A percentile compares a stretch with the other conserved stretches of the same genome.
Conservation (phyloP, 2,797 vertebrate species). For the Melanotaenia pygmaea region DNA sequence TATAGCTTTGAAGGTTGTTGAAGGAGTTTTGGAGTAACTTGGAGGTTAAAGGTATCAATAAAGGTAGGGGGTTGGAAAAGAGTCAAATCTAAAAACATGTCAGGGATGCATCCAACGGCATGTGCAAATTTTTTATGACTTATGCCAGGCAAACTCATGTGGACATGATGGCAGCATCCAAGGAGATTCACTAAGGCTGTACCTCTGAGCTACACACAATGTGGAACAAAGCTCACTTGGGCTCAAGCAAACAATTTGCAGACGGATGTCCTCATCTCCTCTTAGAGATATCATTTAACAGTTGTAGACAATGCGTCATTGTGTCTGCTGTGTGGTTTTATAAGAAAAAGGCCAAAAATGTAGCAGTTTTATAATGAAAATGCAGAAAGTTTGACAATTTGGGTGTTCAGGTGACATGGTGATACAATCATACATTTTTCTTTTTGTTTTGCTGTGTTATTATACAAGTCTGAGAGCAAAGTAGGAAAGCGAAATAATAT, state of each 20-base stretch:
- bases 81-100: conserved; percentile 14
- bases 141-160: conserved; percentile 19
- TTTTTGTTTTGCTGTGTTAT: not conserved
- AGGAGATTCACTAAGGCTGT: conserved; percentile 29
- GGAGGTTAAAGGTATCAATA: conserved; percentile 15
- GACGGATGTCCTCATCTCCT: conserved; percentile 40
- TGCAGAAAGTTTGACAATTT: no score
- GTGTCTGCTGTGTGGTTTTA: no score
- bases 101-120: conserved; percentile 20
- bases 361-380: no score
- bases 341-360: not conserved
- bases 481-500: no score
- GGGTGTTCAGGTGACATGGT: no score
- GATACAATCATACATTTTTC: no score
- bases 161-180: conserved; percentile 13
- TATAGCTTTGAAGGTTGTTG: not conserved
- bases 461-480: not conserved
- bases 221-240: conserved; percentile 51
- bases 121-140: conserved; percentile 23
- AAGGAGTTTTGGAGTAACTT: not conserved
- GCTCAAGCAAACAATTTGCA: conserved; percentile 51
- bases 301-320: conserved; percentile 7
- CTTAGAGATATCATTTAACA: conserved; percentile 26
- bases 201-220: conserved; percentile 23
- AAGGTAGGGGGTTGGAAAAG: conserved; percentile 14